phyloP scores from a whole-genome alignment of 2,113 vertebrate species.

The Grus americana region DNA sequence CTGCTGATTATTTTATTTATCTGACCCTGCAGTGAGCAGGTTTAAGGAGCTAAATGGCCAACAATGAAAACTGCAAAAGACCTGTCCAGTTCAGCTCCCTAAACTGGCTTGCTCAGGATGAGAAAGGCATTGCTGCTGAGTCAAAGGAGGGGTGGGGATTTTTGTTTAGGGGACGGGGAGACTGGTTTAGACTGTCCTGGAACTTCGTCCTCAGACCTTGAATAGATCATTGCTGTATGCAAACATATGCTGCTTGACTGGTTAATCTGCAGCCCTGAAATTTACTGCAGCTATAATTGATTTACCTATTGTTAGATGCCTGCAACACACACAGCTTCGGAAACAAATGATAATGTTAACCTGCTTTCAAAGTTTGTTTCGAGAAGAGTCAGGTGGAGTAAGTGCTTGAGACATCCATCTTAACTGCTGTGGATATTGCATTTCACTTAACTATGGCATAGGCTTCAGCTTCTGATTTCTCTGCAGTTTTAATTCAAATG shows the following conservation, averaged over 20 bases:
- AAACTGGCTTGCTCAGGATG: not conserved
- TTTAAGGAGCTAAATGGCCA: not conserved
- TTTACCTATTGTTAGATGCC: constrained; percentile 27
- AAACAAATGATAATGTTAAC: not conserved
- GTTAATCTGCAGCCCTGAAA: constrained; percentile 47
- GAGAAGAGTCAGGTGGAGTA: not conserved
- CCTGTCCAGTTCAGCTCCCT: not conserved
- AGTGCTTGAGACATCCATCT: not conserved
- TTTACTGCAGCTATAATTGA: constrained; percentile 1
- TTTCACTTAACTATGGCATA: not conserved
- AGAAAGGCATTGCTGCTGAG: not conserved
- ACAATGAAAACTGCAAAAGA: not conserved
- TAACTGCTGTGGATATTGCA: not conserved
- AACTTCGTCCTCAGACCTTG: constrained; percentile 2
- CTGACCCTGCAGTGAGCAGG: not conserved
- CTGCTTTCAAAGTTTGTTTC: not conserved
- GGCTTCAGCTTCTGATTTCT: not conserved
- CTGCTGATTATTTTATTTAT: not conserved
- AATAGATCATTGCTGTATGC: constrained; percentile 5
- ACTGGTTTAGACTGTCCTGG: constrained; percentile 27
- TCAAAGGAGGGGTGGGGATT: not conserved
- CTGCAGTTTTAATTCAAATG: not conserved
- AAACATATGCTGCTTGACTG: constrained; percentile 34
- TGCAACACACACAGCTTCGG: not conserved
- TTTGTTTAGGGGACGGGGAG: not conserved